Evolutionary conservation across 2,797 vertebrate species (phyloP).

Genomic region (Esox masquinongy): DNA sequence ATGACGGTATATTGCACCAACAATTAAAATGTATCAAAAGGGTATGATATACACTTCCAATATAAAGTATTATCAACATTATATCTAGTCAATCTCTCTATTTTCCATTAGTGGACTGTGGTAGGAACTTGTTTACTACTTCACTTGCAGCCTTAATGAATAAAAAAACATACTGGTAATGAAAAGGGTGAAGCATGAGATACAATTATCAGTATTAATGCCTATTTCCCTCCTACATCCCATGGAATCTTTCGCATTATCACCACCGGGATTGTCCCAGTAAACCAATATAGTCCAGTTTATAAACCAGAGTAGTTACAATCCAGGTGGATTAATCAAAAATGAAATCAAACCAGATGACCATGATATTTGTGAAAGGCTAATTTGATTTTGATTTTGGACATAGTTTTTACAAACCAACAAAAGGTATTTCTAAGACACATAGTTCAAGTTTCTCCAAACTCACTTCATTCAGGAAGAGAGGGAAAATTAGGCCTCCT

Average conservation of each 20-base stretch:
- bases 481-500: too few relatives aligned
- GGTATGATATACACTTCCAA: background rate
- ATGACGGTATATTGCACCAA: too few relatives aligned
- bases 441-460: too few relatives aligned
- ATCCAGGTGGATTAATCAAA: background rate
- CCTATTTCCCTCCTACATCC: constrained; percentile 1
- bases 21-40: too few relatives aligned
- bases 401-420: too few relatives aligned
- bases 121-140: too few relatives aligned
- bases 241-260: background rate
- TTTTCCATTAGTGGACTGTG: background rate
- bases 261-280: background rate
- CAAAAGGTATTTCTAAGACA: too few relatives aligned
- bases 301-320: background rate
- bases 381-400: too few relatives aligned
- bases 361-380: background rate
- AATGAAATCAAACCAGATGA: background rate
- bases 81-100: background rate
- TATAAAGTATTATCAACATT: constrained; percentile 30
- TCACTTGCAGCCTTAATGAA: background rate
- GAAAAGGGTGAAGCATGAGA: constrained; percentile 22
- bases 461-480: too few relatives aligned
- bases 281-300: background rate
- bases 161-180: constrained; percentile 13
- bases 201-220: constrained; percentile 2